Percentiles rank a stretch among this genome's conserved stretches.
These are phyloP conservation scores for Diplazon laetatorius DNA, from an alignment of 2,888 invertebrate species.

Conservation along the genomic window DNA sequence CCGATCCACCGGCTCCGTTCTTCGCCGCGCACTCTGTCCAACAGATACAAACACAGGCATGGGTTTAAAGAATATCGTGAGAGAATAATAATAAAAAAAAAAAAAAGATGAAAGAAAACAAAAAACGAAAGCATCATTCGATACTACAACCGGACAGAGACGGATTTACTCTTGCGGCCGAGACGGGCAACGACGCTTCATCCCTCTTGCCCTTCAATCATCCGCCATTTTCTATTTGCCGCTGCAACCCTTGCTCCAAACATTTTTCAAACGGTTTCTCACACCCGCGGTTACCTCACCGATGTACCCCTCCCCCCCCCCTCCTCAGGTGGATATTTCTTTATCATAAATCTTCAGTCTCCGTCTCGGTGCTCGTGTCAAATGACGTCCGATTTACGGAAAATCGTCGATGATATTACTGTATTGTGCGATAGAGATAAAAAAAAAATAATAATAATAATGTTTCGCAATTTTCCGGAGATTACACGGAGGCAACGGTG, in stretches of 20 bases:
- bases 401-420: conserved; percentile 8
- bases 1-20: conserved; percentile 72
- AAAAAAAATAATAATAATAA: not conserved
- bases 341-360: conserved; percentile 12
- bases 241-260: not conserved
- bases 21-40: conserved; percentile 77
- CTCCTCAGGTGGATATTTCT: conserved; percentile 42
- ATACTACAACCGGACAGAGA: conserved; percentile 46
- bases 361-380: conserved; percentile 11
- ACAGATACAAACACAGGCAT: conserved; percentile 59
- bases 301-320: not conserved
- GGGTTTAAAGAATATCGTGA: conserved; percentile 56
- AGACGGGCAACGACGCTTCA: conserved; percentile 24
- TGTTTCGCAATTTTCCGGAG: not conserved
- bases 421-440: not conserved
- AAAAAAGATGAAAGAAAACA: too few species aligned
- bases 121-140: conserved; percentile 43
- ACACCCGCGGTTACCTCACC: too few species aligned
- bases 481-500: too few species aligned
- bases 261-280: conserved; percentile 35
- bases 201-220: conserved; percentile 19
- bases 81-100: too few species aligned
- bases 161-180: conserved; percentile 38
- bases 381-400: conserved; percentile 10
- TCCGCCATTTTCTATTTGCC: conserved; percentile 15